A percentile compares a stretch with the other conserved stretches of the same genome.
Conservation (phyloP, 30 jellyfish, hydroid and myxozoan genomes). For the Hydractinia symbiolongicarpus region DNA sequence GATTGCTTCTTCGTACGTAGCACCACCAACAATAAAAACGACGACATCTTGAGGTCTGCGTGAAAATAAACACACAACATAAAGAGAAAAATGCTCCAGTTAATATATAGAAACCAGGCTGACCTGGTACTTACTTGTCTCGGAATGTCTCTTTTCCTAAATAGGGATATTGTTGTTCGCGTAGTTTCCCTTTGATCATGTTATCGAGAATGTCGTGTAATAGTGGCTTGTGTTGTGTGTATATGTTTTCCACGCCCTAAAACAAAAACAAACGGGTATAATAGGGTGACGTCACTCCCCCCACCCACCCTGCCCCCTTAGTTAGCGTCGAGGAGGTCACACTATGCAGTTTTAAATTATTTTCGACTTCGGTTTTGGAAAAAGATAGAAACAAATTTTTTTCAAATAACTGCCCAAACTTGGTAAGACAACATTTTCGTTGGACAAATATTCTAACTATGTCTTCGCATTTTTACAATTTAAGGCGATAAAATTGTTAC, state of each 20-base stretch:
- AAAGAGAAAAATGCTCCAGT: too few species aligned
- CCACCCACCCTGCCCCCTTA: too few species aligned
- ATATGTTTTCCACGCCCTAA: slow-evolving; percentile 91
- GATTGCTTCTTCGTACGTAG: slow-evolving; percentile 88
- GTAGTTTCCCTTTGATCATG: slow-evolving; percentile 73
- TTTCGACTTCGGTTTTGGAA: too few species aligned
- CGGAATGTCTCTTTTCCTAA: slow-evolving; percentile 76
- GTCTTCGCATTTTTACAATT: too few species aligned
- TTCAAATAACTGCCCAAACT: too few species aligned
- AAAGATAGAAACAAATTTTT: too few species aligned
- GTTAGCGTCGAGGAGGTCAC: too few species aligned
- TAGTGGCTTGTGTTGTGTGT: slow-evolving; percentile 92
- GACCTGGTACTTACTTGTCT: slow-evolving; percentile 55
- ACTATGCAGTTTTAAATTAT: too few species aligned
- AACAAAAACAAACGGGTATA: neutral
- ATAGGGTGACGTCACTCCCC: too few species aligned
- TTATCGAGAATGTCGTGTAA: slow-evolving; percentile 85
- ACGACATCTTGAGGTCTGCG: slow-evolving; percentile 90
- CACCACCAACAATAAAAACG: slow-evolving; percentile 91
- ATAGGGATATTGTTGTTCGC: slow-evolving; percentile 75
- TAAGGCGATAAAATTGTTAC: too few species aligned
- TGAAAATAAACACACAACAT: neutral
- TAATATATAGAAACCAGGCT: neutral
- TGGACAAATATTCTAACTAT: too few species aligned
- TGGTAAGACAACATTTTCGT: too few species aligned